Base-by-base conservation (phyloP, 2,113 vertebrate species). In the Chloropsis hardwickii region DNA sequence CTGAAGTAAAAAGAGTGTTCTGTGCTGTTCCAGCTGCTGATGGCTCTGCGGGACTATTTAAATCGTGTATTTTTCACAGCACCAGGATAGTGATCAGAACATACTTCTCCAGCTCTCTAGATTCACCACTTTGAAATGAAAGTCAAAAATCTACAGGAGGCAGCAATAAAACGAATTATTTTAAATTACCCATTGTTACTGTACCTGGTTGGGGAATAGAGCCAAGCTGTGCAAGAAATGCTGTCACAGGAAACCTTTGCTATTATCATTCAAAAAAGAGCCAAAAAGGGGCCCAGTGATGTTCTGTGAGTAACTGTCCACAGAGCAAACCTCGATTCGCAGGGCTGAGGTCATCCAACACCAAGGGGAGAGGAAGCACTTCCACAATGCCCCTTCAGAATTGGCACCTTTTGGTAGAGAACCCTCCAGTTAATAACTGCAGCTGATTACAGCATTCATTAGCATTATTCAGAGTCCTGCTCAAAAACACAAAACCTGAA, bases 101-200 rank as follows among this genome's bases (percentile, higher is more conserved):
- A 21, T 48, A 94, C 84, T 88, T 94, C 76, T 83, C 79, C 64
- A 84, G 72, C 82, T 95, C 72, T 95, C 85, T 57, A 81, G 85
- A 95, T 90, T 95, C 92, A 88, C 71, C 83, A 57, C 76, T 94
- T 92, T 17, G 79, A 95, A 97, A 92, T 72, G 76, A 66, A 96
- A 96, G 96, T 92, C 92, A 92, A 80, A 94, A 96, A 90, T 84
- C 95, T 81, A 92, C 93, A 81, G 96, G 96, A 95, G 94, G 85
- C 61, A 76, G 90, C 90, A 88, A 88, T 88, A 96, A 96, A 96
- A 94, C 69, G 94, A 95, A 94, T 97, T 96, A 96, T 95, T 96
- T 96, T 84, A 97, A 96, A 96, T 95, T 94, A 90, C 92, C 90
- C 58, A 96, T 97, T 97, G 96, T 97, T 92, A 94, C 82, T 35